Evolutionary conservation across 2,113 vertebrate species (phyloP), one percentile per base, ranked within the genome.

Genomic region (Perca fluviatilis): DNA sequence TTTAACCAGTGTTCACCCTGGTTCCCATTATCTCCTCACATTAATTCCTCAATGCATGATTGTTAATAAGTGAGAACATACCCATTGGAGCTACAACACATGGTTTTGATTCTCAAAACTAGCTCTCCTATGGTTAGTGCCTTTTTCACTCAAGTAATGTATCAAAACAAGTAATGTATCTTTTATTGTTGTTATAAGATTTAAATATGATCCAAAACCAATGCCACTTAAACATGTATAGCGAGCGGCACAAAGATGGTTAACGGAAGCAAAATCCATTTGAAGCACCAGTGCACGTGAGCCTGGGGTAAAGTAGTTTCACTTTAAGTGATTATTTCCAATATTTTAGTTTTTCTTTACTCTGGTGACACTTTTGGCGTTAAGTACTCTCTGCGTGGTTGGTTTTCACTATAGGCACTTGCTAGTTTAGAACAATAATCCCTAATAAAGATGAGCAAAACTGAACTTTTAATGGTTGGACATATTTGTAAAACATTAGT

Each of bases 1-100:
- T 83, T 77, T 83, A 85, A 85, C 8, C 60, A 79, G 36, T 15
- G 40, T 47, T 72, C 23, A 78, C 43, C 25, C 7, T 46, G 58
- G 27, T 50, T 56, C 3, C 23, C 19, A 50, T 57, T 57, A 18
- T 66, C 65, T 66, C 46, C 18, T 74, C 16, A 51, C 53, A 72
- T 77, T 23, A 60, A 79, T 65, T 63, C 43, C 13, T 25, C 21
- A 69, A 74, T 58, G 76, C 36, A 60, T 74, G 40, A 60, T 25
- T 85, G 46, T 47, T 78, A 66, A 50, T 78, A 70, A 49, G 58
- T 80, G 56, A 49, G 25, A 74, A 56, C 18, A 50, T 6, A 19
- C 13, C 23, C 43, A 23, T 54, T 43, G 27, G 80, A 68, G 70
- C 65, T 73, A n/a, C 21, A 58, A 43, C 27, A 57, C 61, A 40